A percentile compares a stretch with the other conserved stretches of the same genome.
These are phyloP conservation scores for Enteromius viviparus DNA, from an alignment of 2,797 vertebrate genomes.

Conservation along the genomic window DNA sequence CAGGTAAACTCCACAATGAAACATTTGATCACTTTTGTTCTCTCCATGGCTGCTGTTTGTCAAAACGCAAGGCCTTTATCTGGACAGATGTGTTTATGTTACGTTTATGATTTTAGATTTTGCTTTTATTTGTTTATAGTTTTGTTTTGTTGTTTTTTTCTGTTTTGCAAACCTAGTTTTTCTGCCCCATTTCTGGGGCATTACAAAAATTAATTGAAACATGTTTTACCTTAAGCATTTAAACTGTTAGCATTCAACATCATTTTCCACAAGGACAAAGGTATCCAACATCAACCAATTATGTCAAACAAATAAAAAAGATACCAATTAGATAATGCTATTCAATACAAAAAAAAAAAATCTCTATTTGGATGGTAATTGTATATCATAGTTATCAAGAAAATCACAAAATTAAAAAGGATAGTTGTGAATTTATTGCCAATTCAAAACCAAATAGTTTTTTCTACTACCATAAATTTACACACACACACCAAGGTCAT, in stretches of 20 bases:
- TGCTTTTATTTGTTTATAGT: not conserved
- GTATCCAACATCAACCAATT: not conserved
- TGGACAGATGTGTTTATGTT: not conserved
- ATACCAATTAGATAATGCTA: conserved; percentile 17
- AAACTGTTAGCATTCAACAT: not conserved
- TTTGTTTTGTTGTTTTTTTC: not conserved
- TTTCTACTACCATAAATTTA: not conserved
- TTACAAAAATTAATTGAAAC: not conserved
- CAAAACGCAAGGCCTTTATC: conserved; percentile 2
- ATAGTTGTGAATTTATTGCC: not conserved
- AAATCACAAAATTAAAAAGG: not conserved
- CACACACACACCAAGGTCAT: not conserved
- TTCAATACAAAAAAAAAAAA: conserved; percentile 16
- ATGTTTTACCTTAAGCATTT: not conserved
- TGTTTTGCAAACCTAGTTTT: not conserved
- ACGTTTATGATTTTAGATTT: not conserved
- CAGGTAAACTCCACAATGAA: not conserved
- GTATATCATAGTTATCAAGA: not conserved
- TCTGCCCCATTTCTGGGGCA: not conserved
- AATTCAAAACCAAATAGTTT: not conserved
- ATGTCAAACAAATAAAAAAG: conserved; percentile 33
- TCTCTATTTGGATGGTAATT: not conserved
- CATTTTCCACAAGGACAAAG: no score
- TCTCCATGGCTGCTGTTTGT: conserved; percentile 26
- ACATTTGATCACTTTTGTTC: conserved; percentile 21